Evolutionary conservation across 2,797 vertebrate genomes (phyloP), one percentile per base, ranked within the genome.

Genomic region (Philypnodon macrostomus): DNA sequence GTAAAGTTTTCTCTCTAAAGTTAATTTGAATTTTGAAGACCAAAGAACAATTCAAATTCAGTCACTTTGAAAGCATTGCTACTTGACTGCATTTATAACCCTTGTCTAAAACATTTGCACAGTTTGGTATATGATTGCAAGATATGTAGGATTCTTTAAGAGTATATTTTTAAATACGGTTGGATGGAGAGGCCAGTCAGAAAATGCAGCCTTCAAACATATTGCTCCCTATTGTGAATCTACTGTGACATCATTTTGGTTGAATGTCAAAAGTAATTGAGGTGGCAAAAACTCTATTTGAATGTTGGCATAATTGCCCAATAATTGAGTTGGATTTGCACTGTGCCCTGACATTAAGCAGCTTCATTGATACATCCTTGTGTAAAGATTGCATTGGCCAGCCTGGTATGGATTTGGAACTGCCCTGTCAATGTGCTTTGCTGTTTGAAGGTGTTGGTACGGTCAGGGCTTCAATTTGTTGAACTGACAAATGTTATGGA

Each of bases 341-440:
- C 7, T 17, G 10, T 11, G 23, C n/a, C n/a, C n/a, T n/a, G n/a
- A n/a, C n/a, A n/a, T n/a, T n/a, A n/a, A n/a, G n/a, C 2, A 13
- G 7, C 27, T 29, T 11, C 16, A 30, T 44, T 6, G 9, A 24
- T 26, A 34, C 12, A 36, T 40, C 45, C 13, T 26, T 24, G 1
- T 40, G 11, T 15, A 30, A 23, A 33, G 30, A 31, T 46, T 26
- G 69, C 51, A 35, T 24, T 38, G 42, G 44, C 38, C 40, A 47
- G 23, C 35, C 35, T 62, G 15, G 47, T 60, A 32, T 58, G 56
- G 42, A 44, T 58, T 50, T 58, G 30, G 53, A 56, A 33, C n/a
- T 29, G 53, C 24, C n/a, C n/a, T n/a, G n/a, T n/a, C n/a, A n/a
- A n/a, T n/a, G n/a, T 47, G 53, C 7, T 32, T 56, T 36, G 37